A percentile compares a stretch with the other conserved stretches of the same genome.
These are phyloP conservation scores for Hemicentrotus pulcherrimus DNA, from an alignment of 35 echinoderm and acorn worm genomes.

Conservation along the genomic window DNA sequence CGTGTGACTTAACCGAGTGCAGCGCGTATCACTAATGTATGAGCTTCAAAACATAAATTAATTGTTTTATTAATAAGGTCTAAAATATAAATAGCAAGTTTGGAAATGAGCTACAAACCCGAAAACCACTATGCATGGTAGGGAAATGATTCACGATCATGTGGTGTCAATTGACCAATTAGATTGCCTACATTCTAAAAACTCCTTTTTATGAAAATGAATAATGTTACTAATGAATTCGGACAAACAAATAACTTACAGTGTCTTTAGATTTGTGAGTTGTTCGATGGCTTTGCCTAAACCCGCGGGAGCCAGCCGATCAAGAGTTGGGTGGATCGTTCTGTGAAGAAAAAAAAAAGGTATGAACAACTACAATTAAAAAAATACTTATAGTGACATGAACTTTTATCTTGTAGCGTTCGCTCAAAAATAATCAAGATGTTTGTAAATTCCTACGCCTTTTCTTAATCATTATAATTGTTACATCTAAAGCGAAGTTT, in stretches of 20 bases:
- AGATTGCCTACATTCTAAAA: not conserved
- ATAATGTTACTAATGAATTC: too few species aligned
- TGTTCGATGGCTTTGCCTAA: not conserved
- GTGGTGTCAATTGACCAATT: too few species aligned
- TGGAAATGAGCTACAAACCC: not conserved
- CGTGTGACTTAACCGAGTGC: too few species aligned
- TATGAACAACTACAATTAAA: too few species aligned
- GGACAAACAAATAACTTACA: not conserved
- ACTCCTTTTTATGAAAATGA: too few species aligned
- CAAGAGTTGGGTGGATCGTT: not conserved
- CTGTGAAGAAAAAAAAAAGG: not conserved
- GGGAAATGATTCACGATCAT: slow-evolving; percentile 34
- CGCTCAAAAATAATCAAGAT: too few species aligned
- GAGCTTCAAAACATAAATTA: not conserved
- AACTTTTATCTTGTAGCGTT: too few species aligned
- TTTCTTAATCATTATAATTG: too few species aligned
- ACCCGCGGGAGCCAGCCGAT: not conserved
- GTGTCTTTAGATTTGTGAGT: not conserved
- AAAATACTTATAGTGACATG: too few species aligned
- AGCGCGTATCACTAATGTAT: not conserved
- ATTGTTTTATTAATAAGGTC: not conserved
- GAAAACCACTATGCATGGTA: not conserved
- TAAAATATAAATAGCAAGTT: not conserved
- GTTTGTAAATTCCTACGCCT: too few species aligned
- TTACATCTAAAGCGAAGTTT: too few species aligned